These are phyloP conservation scores for Eudiplozoon nipponicum DNA, from an alignment of 2,888 invertebrate species.

Conservation along the genomic window DNA sequence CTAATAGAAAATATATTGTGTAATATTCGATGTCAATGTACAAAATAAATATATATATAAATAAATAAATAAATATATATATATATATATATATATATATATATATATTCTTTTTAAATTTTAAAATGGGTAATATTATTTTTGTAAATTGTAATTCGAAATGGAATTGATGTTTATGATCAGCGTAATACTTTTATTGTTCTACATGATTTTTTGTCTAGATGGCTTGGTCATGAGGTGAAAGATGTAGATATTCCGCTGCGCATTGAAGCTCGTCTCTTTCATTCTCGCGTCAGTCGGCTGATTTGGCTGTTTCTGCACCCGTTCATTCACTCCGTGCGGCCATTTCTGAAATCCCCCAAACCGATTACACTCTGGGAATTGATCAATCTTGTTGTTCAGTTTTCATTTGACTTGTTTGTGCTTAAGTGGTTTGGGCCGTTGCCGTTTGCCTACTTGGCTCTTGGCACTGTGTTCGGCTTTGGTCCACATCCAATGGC, in stretches of 20 bases:
- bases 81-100: no score
- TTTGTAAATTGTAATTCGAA: background rate
- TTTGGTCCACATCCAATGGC: slow-evolving; percentile 91
- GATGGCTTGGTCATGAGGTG: slow-evolving; percentile 23
- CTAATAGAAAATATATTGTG: no score
- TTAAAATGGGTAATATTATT: no score
- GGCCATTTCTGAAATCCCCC: slow-evolving; percentile 44
- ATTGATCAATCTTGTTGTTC: slow-evolving; percentile 46
- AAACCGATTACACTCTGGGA: slow-evolving; percentile 47
- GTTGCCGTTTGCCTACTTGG: slow-evolving; percentile 47
- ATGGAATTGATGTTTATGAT: background rate
- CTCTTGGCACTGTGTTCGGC: slow-evolving; percentile 52
- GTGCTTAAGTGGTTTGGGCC: slow-evolving; percentile 47
- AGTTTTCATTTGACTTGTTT: slow-evolving; percentile 47
- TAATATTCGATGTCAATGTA: no score
- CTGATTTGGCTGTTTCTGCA: slow-evolving; percentile 63
- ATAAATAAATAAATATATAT: no score
- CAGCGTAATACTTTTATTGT: slow-evolving; percentile 26
- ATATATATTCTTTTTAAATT: no score
- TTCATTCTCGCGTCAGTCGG: slow-evolving; percentile 61
- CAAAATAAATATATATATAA: no score
- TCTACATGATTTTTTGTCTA: no score
- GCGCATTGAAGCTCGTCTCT: slow-evolving; percentile 54
- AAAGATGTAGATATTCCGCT: slow-evolving; percentile 76
- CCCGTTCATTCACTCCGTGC: slow-evolving; percentile 65